Conservation (phyloP, 2,888 invertebrate species). For the Xanthorhoe designata region DNA sequence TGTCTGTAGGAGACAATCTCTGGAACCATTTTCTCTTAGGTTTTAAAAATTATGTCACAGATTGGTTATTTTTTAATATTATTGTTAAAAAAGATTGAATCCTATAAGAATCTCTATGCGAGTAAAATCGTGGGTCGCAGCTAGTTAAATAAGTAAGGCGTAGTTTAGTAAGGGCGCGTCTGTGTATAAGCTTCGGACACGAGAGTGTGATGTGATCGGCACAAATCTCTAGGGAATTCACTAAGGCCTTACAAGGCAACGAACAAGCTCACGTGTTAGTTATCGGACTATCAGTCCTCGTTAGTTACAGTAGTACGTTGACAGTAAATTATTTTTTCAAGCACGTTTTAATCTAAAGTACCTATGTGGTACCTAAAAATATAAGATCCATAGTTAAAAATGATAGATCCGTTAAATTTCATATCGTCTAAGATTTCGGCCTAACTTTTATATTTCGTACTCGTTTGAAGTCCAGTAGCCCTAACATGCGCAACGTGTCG, state of each 20-base stretch:
- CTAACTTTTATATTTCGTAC: constrained; percentile 4
- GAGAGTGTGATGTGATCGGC: constrained; percentile 11
- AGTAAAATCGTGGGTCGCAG: not conserved
- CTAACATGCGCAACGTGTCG: too few species aligned
- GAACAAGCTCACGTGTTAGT: constrained; percentile 13
- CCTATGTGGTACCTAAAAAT: not conserved
- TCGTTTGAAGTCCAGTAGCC: not conserved
- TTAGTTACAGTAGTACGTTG: constrained; percentile 37
- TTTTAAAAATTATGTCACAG: not conserved
- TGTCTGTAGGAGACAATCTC: not conserved
- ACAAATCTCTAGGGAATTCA: constrained; percentile 2
- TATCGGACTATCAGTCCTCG: constrained; percentile 15
- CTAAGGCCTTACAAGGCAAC: constrained; percentile 9
- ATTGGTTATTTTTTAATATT: not conserved
- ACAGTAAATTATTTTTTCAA: not conserved
- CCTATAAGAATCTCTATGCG: not conserved
- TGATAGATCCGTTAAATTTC: not conserved
- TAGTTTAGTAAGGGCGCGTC: constrained; percentile 5
- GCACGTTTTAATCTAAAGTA: not conserved
- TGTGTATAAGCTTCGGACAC: constrained; percentile 11
- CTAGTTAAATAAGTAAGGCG: constrained; percentile 1
- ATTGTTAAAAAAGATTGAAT: not conserved
- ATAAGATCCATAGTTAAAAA: not conserved
- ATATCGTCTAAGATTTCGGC: constrained; percentile 9
- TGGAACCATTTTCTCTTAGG: not conserved